Conservation (phyloP, 2,888 invertebrate genomes). For the Tetropium fuscum region DNA sequence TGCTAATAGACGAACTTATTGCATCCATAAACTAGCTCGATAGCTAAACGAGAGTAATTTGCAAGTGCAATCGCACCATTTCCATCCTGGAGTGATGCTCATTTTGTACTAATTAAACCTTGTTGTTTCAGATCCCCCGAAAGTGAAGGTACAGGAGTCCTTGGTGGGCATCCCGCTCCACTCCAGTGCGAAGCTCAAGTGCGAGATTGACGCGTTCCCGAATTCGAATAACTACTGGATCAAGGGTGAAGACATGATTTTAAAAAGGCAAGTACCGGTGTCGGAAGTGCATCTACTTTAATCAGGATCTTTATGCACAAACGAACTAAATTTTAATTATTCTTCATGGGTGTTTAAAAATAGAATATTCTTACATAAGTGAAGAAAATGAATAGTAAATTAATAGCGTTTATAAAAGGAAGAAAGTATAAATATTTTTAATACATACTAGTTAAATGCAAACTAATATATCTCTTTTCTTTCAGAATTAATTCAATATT, state of each 20-base stretch:
- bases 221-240: constrained; percentile 76
- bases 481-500: too few species aligned
- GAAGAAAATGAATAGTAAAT: too few species aligned
- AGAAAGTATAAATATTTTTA: too few species aligned
- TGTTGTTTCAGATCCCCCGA: constrained; percentile 71
- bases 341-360: too few species aligned
- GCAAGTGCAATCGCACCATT: constrained; percentile 21
- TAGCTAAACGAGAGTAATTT: constrained; percentile 16
- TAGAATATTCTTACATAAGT: too few species aligned
- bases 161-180: constrained; percentile 73
- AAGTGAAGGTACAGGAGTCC: constrained; percentile 73
- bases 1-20: constrained; percentile 2
- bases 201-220: constrained; percentile 75
- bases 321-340: too few species aligned
- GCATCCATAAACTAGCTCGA: neutral
- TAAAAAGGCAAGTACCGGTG: constrained; percentile 65
- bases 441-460: too few species aligned
- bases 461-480: too few species aligned
- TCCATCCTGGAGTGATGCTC: constrained; percentile 1
- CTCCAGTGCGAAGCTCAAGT: constrained; percentile 72
- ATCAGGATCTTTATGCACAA: too few species aligned
- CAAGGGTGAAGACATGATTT: constrained; percentile 68
- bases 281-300: too few species aligned
- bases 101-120: constrained; percentile 26
- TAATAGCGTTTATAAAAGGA: too few species aligned